phyloP scores from a whole-genome alignment of 2,888 invertebrate species.

The Anarsia innoxiella region DNA sequence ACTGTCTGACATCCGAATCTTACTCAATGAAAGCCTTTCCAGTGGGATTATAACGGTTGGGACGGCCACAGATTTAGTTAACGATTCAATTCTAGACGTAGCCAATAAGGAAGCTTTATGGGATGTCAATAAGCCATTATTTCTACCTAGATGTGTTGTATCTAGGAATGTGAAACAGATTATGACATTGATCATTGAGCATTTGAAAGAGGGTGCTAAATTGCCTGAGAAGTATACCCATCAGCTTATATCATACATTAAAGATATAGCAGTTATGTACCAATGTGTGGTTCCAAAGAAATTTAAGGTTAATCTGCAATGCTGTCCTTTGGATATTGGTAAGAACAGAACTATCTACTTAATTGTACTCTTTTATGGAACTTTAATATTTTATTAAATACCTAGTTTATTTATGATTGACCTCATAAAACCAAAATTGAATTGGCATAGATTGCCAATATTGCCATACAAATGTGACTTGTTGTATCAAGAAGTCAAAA shows the following conservation, averaged over 20 bases:
- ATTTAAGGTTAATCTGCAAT: slow-evolving; percentile 56
- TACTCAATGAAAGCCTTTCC: slow-evolving; percentile 52
- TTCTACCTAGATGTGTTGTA: slow-evolving; percentile 58
- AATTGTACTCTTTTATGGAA: too few relatives aligned
- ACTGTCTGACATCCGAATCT: slow-evolving; percentile 45
- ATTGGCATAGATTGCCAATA: too few relatives aligned
- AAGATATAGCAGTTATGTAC: slow-evolving; percentile 62
- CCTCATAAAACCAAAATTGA: too few relatives aligned
- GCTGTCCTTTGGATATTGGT: slow-evolving; percentile 66
- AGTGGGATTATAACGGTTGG: slow-evolving; percentile 51
- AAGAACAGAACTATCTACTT: slow-evolving; percentile 16
- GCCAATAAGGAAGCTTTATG: slow-evolving; percentile 38
- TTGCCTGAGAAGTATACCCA: slow-evolving; percentile 51
- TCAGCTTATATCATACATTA: slow-evolving; percentile 51
- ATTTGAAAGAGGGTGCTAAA: slow-evolving; percentile 56
- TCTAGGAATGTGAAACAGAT: slow-evolving; percentile 58
- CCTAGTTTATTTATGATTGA: too few relatives aligned
- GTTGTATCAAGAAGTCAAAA: too few relatives aligned
- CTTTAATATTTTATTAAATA: too few relatives aligned
- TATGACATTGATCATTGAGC: slow-evolving; percentile 49
- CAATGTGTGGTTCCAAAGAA: slow-evolving; percentile 59
- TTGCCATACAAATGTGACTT: too few relatives aligned
- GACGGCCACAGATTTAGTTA: slow-evolving; percentile 23
- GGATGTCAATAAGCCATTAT: slow-evolving; percentile 52
- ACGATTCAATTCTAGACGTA: slow-evolving; percentile 42